Evolutionary conservation across 1,140 invertebrate species (phyloP).

Genomic region (Leptopilina clavipes): DNA sequence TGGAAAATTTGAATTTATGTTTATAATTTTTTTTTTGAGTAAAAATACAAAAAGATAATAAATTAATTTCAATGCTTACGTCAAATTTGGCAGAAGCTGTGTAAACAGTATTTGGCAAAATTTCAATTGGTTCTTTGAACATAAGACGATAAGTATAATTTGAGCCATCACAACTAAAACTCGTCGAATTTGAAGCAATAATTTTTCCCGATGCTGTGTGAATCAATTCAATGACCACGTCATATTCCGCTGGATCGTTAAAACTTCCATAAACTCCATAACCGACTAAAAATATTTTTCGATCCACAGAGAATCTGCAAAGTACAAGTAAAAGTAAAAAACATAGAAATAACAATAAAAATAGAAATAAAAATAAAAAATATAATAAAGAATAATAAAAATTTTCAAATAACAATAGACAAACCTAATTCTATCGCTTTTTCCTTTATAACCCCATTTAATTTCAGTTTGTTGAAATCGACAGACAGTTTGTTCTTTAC

Average conservation of each 20-base stretch:
- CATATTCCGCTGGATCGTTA: constrained; percentile 88
- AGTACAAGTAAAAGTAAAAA: constrained; percentile 49
- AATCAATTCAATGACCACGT: constrained; percentile 86
- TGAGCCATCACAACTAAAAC: constrained; percentile 88
- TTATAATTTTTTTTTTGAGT: not conserved
- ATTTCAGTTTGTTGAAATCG: constrained; percentile 88
- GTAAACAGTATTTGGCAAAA: constrained; percentile 86
- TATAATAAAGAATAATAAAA: no score
- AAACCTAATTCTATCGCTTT: constrained; percentile 87
- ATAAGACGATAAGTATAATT: constrained; percentile 89
- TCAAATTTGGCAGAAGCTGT: constrained; percentile 89
- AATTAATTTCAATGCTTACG: constrained; percentile 71
- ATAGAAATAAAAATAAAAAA: constrained; percentile 50
- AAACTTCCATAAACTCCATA: constrained; percentile 93
- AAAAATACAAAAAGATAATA: no score
- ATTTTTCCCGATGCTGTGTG: constrained; percentile 86
- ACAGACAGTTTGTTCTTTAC: constrained; percentile 87
- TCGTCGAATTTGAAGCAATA: constrained; percentile 85
- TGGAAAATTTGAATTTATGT: not conserved
- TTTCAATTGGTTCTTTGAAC: constrained; percentile 92
- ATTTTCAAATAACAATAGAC: not conserved
- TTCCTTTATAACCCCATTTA: constrained; percentile 92
- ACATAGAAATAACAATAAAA: not conserved
- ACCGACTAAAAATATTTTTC: constrained; percentile 89
- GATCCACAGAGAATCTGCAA: constrained; percentile 86